Percentiles rank a stretch among this genome's conserved stretches.
Evolutionary conservation across 2,113 vertebrate species (phyloP).

Genomic region (Sylvietta virens): DNA sequence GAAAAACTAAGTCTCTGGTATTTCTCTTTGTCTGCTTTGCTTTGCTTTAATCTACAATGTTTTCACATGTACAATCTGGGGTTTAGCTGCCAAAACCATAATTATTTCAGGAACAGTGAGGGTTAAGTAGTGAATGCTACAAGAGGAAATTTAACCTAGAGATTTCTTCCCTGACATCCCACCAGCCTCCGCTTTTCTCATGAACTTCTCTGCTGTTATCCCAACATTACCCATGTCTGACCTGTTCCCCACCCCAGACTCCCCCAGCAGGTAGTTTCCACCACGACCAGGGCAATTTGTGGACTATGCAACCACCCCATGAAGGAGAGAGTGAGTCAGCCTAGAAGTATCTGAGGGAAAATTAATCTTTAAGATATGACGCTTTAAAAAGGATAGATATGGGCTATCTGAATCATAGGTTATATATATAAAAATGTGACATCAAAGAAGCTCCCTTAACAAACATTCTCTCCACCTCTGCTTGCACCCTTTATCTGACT

Average conservation of each 20-base stretch:
- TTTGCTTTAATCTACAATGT: slow-evolving; percentile 1
- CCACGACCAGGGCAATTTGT: not conserved
- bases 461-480: slow-evolving; percentile 19
- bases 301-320: not conserved
- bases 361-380: not conserved
- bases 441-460: slow-evolving; percentile 41
- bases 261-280: slow-evolving; percentile 35
- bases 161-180: not conserved
- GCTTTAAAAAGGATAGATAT: slow-evolving; percentile 15
- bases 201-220: not conserved
- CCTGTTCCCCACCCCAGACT: not conserved
- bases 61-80: not conserved
- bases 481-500: slow-evolving; percentile 11
- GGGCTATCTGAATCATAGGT: slow-evolving; percentile 5
- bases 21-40: not conserved
- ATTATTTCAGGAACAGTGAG: not conserved
- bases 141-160: not conserved
- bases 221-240: not conserved
- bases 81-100: not conserved
- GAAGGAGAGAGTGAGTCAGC: slow-evolving; percentile 13
- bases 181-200: not conserved
- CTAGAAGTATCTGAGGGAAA: not conserved
- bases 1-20: not conserved
- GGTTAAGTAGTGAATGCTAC: not conserved
- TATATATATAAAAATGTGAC: not conserved